Conservation (phyloP, 2,888 invertebrate genomes). For the Myathropa florea region DNA sequence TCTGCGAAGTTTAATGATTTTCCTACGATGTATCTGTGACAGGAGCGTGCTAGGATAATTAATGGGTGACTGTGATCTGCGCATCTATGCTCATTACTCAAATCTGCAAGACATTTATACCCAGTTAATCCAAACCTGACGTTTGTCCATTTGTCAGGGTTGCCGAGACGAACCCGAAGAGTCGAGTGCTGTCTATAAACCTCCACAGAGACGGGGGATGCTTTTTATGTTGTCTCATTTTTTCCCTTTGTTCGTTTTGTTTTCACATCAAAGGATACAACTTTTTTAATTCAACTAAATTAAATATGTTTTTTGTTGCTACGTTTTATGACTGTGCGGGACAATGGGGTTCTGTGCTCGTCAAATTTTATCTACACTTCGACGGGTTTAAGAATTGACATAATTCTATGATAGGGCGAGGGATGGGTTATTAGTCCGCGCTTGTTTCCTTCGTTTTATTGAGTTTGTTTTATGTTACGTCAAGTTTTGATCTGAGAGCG, state of each 20-base stretch:
- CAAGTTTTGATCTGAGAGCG: neutral
- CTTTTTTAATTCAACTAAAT: slow-evolving; percentile 23
- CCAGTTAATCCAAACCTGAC: slow-evolving; percentile 46
- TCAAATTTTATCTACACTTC: neutral
- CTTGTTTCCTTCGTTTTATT: neutral
- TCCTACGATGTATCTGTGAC: neutral
- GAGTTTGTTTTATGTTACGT: neutral
- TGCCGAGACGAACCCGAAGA: neutral
- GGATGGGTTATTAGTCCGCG: neutral
- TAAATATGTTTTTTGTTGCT: neutral
- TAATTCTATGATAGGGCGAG: neutral
- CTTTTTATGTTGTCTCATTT: neutral
- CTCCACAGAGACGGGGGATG: neutral
- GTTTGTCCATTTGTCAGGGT: slow-evolving; percentile 49
- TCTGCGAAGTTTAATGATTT: neutral
- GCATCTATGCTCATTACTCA: slow-evolving; percentile 39
- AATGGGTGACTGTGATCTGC: slow-evolving; percentile 40
- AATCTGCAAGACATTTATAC: slow-evolving; percentile 52
- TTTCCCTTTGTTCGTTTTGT: neutral
- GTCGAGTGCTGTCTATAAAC: neutral
- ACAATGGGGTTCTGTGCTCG: neutral
- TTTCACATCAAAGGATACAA: neutral
- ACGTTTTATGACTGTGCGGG: neutral
- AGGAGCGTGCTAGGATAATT: slow-evolving; percentile 30
- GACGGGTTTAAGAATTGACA: neutral